Conservation (phyloP, 2,113 vertebrate species). For the Ochotona curzoniae region DNA sequence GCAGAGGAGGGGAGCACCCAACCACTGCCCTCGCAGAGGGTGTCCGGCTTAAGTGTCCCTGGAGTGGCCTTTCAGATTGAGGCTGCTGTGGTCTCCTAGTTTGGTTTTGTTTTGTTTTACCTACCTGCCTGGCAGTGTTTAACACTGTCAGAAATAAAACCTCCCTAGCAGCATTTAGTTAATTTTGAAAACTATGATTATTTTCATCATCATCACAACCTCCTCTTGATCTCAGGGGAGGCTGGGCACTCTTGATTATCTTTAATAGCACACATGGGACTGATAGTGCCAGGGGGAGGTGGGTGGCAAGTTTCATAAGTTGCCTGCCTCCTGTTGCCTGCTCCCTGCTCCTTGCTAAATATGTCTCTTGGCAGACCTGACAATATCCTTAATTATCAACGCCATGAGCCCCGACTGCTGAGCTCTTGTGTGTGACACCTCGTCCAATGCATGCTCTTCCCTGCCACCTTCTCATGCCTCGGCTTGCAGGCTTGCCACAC, state of each 20-base stretch:
- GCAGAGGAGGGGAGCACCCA: neutral
- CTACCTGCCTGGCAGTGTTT: constrained; percentile 66
- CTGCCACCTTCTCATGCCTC: constrained; percentile 1
- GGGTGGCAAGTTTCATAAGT: constrained; percentile 68
- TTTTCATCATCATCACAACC: constrained; percentile 75
- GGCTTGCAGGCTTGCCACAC: constrained; percentile 9
- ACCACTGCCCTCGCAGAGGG: constrained; percentile 23
- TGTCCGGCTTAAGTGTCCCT: constrained; percentile 63
- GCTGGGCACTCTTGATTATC: constrained; percentile 70
- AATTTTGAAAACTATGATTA: constrained; percentile 75
- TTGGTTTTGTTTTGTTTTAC: constrained; percentile 79
- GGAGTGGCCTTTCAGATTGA: constrained; percentile 69
- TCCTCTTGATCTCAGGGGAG: constrained; percentile 81
- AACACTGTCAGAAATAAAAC: constrained; percentile 71
- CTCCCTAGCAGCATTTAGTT: constrained; percentile 66
- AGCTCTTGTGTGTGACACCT: constrained; percentile 50
- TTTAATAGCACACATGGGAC: constrained; percentile 73
- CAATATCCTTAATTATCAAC: constrained; percentile 61
- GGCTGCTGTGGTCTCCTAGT: constrained; percentile 72
- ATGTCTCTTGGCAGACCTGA: constrained; percentile 68
- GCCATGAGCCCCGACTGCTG: neutral
- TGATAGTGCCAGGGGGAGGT: constrained; percentile 72
- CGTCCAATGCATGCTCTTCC: neutral
- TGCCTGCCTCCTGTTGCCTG: neutral
- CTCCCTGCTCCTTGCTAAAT: constrained; percentile 56